Base-by-base conservation (phyloP, 1,140 invertebrate genomes). In the Aphelenchoides besseyi region DNA sequence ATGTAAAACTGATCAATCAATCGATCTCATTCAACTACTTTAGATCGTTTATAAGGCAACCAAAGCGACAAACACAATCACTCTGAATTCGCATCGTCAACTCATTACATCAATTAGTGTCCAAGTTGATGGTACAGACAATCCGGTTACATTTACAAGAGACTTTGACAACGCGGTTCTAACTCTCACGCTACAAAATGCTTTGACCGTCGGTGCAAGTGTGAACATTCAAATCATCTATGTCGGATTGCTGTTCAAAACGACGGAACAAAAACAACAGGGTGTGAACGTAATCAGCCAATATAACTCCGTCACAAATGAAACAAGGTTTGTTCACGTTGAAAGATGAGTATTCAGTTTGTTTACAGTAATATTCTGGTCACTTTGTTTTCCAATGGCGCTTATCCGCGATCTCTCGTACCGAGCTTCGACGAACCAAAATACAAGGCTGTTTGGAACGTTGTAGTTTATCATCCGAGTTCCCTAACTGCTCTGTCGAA, bases 371-470 rank as follows among this genome's bases (percentile, higher is more conserved):
- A 41, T 36, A 68, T 74, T n/a, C 63, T 74, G 8, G 57, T 41
- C 12, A 74, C 72, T 5, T 59, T 67, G 23, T 74, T 74, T 30
- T 52, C 57, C 28, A 55, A 63, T 36, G 72, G 71, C 8, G 35
- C 72, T n/a, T 53, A 57, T 0, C 48, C 64, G n/a, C 59, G 72
- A 12, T 74, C 72, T 28, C 54, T 74, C 23, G 62, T 73, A 23
- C 72, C 72, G 26, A 74, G 72, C 53, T 73, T 69, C 29, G 72
- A 74, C 54, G 72, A 74, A 30, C 72, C 72, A 0, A 73, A 52
- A 23, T 74, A 74, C 53, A 74, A 74, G 62, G 72, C 72, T 41
- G 26, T 16, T 23, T 74, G 72, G 37, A 9, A 1, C 2, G 55
- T 74, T 36, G 2, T n/a, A 9, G 72, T 74, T n/a, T 52, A 29